phyloP scores from a whole-genome alignment of 2,113 vertebrate species.

The Enhydra lutris region DNA sequence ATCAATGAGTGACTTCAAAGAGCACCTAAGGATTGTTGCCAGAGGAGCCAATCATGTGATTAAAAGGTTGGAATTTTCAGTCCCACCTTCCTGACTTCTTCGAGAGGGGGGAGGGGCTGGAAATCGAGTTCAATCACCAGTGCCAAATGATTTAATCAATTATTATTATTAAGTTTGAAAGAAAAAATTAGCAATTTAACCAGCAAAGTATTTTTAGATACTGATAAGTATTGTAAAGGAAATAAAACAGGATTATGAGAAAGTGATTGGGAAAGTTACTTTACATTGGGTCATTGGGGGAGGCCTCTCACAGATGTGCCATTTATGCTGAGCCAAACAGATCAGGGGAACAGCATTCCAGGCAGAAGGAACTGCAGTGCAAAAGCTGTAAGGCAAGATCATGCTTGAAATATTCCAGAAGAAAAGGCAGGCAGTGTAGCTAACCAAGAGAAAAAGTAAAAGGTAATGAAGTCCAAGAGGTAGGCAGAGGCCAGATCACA shows the following conservation, averaged over 20 bases:
- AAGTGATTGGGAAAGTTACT: neutral
- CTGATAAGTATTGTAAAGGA: neutral
- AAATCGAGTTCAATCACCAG: neutral
- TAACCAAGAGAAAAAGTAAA: neutral
- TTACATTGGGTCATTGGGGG: neutral
- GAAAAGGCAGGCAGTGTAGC: neutral
- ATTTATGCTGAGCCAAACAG: neutral
- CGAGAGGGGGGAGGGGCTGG: neutral
- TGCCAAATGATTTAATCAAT: neutral
- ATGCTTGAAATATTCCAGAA: neutral
- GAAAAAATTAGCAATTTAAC: neutral
- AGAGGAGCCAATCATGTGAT: neutral
- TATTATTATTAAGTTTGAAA: neutral
- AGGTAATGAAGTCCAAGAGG: neutral
- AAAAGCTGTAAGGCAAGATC: neutral
- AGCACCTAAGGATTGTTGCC: neutral
- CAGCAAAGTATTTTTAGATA: conserved; percentile 3
- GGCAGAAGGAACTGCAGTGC: neutral
- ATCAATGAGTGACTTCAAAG: neutral
- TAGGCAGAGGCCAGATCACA: neutral
- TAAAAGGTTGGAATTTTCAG: neutral
- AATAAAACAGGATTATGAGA: neutral
- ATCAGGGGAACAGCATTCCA: neutral
- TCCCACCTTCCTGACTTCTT: neutral
- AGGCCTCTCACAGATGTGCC: neutral